Evolutionary conservation across 2,888 invertebrate species (phyloP), one percentile per base, ranked within the genome.

Genomic region (Microchrysa polita): DNA sequence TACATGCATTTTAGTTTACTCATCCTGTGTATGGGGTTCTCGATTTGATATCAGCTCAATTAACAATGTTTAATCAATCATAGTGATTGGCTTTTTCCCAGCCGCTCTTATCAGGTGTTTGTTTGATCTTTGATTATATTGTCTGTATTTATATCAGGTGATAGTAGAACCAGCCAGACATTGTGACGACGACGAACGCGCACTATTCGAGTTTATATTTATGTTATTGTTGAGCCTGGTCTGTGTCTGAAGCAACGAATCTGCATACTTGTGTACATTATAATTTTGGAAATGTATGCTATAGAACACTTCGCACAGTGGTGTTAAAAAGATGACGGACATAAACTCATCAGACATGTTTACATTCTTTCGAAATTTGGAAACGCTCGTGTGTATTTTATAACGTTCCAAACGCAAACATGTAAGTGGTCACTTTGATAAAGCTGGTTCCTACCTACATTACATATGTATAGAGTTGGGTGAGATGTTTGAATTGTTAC

Each of bases 41-140:
- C 9, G 34, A 14, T 60, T 27, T 22, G 14, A 2, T 55, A 22
- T 55, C 55, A 14, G 18, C 55, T 18, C 55, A 18, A 55, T 55
- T 18, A 55, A 27, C 34, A n/a, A 20, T 27, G 60, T 23, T 60
- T 60, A 60, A 60, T 60, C 60, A 60, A 60, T 60, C 16, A 60
- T 20, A 14, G 14, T 23, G 4, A 10, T 10, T 5, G 23, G 27
- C 20, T 22, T 60, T 23, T n/a, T n/a, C n/a, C 27, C 34, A 34
- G 16, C 12, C 16, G 14, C 5, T 9, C 60, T 60, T 60, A 60
- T 60, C 60, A 60, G 34, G 60, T 23, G 23, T 23, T 60, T 60
- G 60, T 23, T 60, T 34, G 34, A 60, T 23, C 27, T 60, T 60
- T 60, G 60, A 60, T 60, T 23, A 20, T 20, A 59, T 10, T 9